These are phyloP conservation scores for Drosophila cardini DNA, from an alignment of 1,140 invertebrate genomes.

Conservation along the genomic window DNA sequence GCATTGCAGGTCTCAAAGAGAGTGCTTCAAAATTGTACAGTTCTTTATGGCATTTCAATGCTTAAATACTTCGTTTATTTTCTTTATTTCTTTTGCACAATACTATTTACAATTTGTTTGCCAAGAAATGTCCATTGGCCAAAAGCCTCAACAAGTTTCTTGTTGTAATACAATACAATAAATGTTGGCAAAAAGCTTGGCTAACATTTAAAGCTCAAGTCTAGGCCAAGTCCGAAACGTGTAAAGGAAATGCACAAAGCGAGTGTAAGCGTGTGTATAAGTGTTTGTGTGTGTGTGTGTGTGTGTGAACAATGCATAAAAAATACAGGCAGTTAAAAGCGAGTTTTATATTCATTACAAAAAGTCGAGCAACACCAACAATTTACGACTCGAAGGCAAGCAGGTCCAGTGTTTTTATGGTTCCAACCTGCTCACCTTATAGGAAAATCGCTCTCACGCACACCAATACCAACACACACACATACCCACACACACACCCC, in stretches of 20 bases:
- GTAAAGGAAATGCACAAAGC: slow-evolving; percentile 43
- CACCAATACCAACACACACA: slow-evolving; percentile 13
- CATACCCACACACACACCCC: slow-evolving; percentile 17
- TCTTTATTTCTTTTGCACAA: slow-evolving; percentile 21
- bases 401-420: slow-evolving; percentile 61
- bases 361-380: slow-evolving; percentile 48
- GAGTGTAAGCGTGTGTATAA: slow-evolving; percentile 10
- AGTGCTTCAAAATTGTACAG: slow-evolving; percentile 57
- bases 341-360: slow-evolving; percentile 76
- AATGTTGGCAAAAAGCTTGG: slow-evolving; percentile 20
- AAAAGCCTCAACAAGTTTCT: slow-evolving; percentile 70
- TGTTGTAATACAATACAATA: slow-evolving; percentile 14
- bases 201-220: slow-evolving; percentile 22
- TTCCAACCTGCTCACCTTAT: slow-evolving; percentile 44
- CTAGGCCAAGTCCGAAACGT: slow-evolving; percentile 30
- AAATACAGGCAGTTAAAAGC: slow-evolving; percentile 67
- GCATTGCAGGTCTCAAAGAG: slow-evolving; percentile 43
- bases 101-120: slow-evolving; percentile 28
- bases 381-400: slow-evolving; percentile 69
- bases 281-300: slow-evolving; percentile 13
- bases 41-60: slow-evolving; percentile 67
- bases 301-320: slow-evolving; percentile 35
- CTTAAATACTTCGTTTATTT: slow-evolving; percentile 35
- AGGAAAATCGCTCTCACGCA: slow-evolving; percentile 25
- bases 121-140: slow-evolving; percentile 31